These are phyloP conservation scores for Leistus spinibarbis DNA, from an alignment of 2,888 invertebrate species.

Conservation along the genomic window DNA sequence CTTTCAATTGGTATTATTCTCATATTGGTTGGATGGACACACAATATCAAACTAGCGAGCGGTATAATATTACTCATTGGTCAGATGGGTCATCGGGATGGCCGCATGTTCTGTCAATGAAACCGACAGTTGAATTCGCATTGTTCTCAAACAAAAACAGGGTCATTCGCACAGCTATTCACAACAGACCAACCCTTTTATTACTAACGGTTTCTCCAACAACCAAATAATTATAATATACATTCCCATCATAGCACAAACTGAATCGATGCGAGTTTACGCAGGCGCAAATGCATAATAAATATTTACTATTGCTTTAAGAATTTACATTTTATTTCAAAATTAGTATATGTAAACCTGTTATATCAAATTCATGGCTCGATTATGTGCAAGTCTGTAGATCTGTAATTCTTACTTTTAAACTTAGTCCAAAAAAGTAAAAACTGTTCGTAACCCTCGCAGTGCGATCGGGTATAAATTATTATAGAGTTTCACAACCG, in stretches of 20 bases:
- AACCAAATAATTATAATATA: neutral
- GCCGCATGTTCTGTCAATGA: neutral
- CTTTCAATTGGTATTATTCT: no score
- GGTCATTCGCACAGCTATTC: neutral
- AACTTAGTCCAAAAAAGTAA: neutral
- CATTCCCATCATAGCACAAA: neutral
- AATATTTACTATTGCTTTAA: no score
- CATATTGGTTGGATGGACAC: no score
- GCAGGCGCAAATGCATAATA: no score
- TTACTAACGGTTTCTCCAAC: neutral
- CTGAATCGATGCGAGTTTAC: no score
- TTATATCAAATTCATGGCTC: no score
- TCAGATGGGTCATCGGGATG: neutral
- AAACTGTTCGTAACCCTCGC: neutral
- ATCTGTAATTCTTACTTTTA: no score
- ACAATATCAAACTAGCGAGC: neutral
- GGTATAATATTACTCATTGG: neutral
- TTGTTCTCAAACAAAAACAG: constrained; percentile 2
- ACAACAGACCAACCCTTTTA: neutral
- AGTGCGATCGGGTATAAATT: neutral
- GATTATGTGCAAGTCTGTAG: no score
- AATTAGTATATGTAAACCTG: no score
- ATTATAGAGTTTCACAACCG: neutral
- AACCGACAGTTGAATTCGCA: constrained; percentile 1
- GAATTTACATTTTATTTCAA: no score